These are phyloP conservation scores for Xenopus borealis DNA, from an alignment of 2,113 vertebrate species.

Conservation along the genomic window DNA sequence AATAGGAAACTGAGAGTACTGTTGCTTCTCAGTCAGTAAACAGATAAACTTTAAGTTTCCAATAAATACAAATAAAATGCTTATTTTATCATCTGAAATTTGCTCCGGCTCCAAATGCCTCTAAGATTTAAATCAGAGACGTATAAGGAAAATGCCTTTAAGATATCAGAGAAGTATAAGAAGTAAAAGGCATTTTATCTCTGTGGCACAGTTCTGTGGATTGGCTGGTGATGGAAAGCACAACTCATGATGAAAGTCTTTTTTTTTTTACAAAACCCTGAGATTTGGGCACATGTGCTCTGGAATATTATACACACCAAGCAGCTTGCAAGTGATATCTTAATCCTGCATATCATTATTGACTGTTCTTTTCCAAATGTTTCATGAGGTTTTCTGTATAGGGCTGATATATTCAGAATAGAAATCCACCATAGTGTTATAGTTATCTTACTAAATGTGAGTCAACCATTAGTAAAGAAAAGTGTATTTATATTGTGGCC, in stretches of 20 bases:
- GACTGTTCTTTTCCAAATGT: too few species aligned
- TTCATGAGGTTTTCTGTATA: too few species aligned
- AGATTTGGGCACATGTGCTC: neutral
- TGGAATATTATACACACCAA: neutral
- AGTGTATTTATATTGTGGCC: too few species aligned
- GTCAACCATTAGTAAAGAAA: too few species aligned
- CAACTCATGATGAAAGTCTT: constrained; percentile 3
- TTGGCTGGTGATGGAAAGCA: neutral
- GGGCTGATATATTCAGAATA: too few species aligned
- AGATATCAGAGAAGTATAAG: neutral
- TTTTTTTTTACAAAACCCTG: neutral
- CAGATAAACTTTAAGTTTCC: too few species aligned
- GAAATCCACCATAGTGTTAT: too few species aligned
- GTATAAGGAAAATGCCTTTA: neutral
- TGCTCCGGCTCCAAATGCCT: neutral
- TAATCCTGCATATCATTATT: neutral
- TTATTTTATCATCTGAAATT: too few species aligned
- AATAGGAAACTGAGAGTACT: too few species aligned
- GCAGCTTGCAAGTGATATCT: neutral
- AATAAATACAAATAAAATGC: too few species aligned
- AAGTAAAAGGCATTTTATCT: neutral
- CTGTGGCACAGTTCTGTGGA: neutral
- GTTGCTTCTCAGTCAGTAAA: too few species aligned
- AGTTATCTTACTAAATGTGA: too few species aligned
- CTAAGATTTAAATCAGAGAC: neutral